Evolutionary conservation across 2,888 invertebrate genomes (phyloP).

Genomic region (Ephialtes manifestator): DNA sequence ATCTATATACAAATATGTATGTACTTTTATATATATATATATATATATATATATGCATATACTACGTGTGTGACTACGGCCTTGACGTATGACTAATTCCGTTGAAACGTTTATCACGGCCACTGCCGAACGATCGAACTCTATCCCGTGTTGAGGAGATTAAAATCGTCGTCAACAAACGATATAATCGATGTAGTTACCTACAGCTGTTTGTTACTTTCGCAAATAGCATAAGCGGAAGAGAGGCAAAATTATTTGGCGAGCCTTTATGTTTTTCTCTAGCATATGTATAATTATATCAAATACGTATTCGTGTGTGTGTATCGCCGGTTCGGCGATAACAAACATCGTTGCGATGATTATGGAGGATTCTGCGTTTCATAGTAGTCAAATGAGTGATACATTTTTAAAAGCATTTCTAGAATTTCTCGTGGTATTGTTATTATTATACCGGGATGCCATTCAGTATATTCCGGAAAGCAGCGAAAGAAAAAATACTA

Average conservation of each 20-base stretch:
- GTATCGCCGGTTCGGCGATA: too few species aligned
- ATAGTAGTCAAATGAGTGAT: too few species aligned
- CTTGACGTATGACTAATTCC: conserved; percentile 68
- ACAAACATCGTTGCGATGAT: too few species aligned
- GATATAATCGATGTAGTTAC: neutral
- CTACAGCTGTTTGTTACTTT: neutral
- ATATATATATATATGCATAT: neutral
- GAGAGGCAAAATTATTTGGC: neutral
- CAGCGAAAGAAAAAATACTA: too few species aligned
- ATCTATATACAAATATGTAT: neutral
- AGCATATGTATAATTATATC: too few species aligned
- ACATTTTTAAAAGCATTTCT: too few species aligned
- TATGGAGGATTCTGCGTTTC: too few species aligned
- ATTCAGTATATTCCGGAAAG: too few species aligned
- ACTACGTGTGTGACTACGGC: conserved; percentile 34
- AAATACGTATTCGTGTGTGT: too few species aligned
- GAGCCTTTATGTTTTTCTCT: too few species aligned
- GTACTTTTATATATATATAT: neutral
- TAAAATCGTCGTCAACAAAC: conserved; percentile 9
- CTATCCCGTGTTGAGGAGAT: conserved; percentile 27
- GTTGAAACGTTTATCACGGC: conserved; percentile 62
- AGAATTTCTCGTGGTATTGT: too few species aligned
- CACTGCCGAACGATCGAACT: conserved; percentile 50
- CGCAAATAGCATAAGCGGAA: neutral
- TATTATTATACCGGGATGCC: too few species aligned